These are phyloP conservation scores for Zele albiditarsus DNA, from an alignment of 2,888 invertebrate genomes.

Conservation along the genomic window DNA sequence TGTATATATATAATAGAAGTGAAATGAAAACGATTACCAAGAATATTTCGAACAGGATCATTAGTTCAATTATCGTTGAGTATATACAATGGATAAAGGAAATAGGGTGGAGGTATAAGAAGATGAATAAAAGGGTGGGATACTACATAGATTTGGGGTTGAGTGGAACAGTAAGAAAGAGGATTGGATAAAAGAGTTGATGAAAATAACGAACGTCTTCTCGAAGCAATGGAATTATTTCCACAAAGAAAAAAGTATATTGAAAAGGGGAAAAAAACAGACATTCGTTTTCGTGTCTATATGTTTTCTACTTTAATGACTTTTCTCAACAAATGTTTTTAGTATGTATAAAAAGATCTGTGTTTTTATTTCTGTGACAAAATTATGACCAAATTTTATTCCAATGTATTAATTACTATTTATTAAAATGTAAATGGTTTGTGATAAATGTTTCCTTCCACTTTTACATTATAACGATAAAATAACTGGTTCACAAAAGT, in stretches of 20 bases:
- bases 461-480: too few relatives aligned
- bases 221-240: not conserved
- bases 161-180: not conserved
- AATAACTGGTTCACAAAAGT: too few relatives aligned
- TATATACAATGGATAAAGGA: constrained; percentile 59
- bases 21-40: constrained; percentile 58
- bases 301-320: too few relatives aligned
- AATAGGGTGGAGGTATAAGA: not conserved
- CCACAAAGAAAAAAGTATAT: not conserved
- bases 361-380: too few relatives aligned
- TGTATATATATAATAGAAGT: constrained; percentile 4
- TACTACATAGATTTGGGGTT: not conserved
- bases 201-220: not conserved
- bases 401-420: too few relatives aligned
- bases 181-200: constrained; percentile 2
- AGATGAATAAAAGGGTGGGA: not conserved
- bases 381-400: too few relatives aligned
- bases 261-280: not conserved
- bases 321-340: too few relatives aligned
- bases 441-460: too few relatives aligned
- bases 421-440: too few relatives aligned
- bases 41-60: constrained; percentile 67
- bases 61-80: constrained; percentile 71
- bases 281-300: too few relatives aligned
- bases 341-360: too few relatives aligned